Conservation (phyloP, 2,797 vertebrate genomes). For the Rhabdomys pumilio region DNA sequence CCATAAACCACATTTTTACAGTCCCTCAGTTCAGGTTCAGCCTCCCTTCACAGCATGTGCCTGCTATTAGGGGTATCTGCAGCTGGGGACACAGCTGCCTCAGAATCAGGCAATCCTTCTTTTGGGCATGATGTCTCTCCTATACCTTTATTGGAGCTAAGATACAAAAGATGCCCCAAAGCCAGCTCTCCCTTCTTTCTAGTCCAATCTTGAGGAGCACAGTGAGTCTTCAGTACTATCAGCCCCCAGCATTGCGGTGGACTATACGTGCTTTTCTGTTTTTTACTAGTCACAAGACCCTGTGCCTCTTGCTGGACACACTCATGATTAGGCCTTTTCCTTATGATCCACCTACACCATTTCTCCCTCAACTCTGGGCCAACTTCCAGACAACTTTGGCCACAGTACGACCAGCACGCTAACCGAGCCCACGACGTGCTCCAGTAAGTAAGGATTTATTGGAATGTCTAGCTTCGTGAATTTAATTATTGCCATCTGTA, state of each 20-base stretch:
- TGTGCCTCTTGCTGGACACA: accelerated
- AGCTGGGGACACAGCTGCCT: neutral
- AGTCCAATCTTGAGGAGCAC: neutral
- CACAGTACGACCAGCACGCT: neutral
- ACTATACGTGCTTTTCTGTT: neutral
- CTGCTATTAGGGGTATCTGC: neutral
- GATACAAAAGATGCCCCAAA: neutral
- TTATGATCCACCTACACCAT: neutral
- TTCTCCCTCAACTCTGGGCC: neutral
- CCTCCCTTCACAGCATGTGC: neutral
- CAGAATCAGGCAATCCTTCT: neutral
- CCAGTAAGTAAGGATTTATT: neutral
- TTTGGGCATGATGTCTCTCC: neutral
- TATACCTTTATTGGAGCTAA: neutral
- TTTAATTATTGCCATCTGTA: neutral
- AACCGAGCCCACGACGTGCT: neutral
- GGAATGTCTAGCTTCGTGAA: neutral
- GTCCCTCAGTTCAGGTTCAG: accelerated
- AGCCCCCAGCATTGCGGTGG: accelerated
- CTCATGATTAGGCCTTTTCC: neutral
- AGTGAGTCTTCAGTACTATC: neutral
- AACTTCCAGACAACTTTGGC: neutral
- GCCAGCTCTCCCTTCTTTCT: conserved; percentile 19
- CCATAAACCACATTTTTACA: neutral
- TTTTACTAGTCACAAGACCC: accelerated